Evolutionary conservation across 2,113 vertebrate species (phyloP), one percentile per base, ranked within the genome.

Genomic region (Candoia aspera): DNA sequence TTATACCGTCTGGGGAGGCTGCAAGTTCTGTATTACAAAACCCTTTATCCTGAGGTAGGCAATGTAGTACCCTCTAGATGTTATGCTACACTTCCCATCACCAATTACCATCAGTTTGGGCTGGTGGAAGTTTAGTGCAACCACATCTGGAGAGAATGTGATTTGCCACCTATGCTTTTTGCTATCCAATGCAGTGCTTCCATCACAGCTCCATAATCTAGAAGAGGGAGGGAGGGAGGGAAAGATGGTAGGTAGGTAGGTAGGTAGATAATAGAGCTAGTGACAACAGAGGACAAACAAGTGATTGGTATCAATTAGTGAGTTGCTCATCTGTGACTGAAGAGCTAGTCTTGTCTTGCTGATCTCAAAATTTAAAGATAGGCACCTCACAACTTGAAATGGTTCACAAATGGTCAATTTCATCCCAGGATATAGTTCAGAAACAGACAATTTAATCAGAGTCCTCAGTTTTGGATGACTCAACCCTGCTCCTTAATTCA

Each of bases 21-120:
- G 10, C 11, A 4, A 12, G 53, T 84, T 68, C 49, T 90, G 37
- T n/a, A 59, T 59, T 17, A 29, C 15, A 23, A 2, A 0, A 0
- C 33, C 8, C 19, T 60, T 33, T 58, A 29, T 11, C n/a, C 54
- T 84, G 42, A 54, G 19, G 29, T 8, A 68, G 59, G 2, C 26
- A 64, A 53, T 29, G 13, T 53, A 3, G 42, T n/a, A 29, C 46
- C 42, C 26, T 64, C 60, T 42, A n/a, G 42, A n/a, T 49, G 42
- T 6, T 46, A n/a, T 26, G n/a, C 60, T 64, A 29, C 13, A 21
- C 29, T 12, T 73, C 37, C 59, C 87, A 64, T 46, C 23, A 88
- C 26, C 8, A 13, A 8, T 49, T n/a, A 88, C 37, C 37, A 46
- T 42, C 3, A 42, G 57, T 59, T 42, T 60, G 58, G 37, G 0